Evolutionary conservation across 2,888 invertebrate species (phyloP), one percentile per base, ranked within the genome.

Genomic region (Lepetodrilus schrolli): DNA sequence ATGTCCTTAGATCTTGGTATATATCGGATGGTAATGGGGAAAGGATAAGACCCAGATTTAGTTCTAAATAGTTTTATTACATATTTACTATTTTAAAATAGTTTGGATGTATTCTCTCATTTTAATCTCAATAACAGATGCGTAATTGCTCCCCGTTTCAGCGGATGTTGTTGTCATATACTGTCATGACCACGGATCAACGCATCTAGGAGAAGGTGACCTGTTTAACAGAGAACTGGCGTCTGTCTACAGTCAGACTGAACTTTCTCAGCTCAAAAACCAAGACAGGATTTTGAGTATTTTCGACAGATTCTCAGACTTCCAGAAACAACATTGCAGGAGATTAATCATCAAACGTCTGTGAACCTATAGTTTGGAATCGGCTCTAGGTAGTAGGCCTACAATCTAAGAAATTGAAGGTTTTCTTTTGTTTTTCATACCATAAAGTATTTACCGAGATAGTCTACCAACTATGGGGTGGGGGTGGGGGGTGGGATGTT

Each of bases 311-410:
- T 34, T 58, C n/a, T 13, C 13, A 8, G 30, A 58, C 30, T 30
- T 7, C 13, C 36, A 70, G 50, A 30, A 50, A 3, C 34, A 50
- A 36, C 70, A 50, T 23, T 70, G 50, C 70, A 20, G 70, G 37
- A 20, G 50, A 13, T 17, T 34, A 36, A 70, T 50, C 20, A 70
- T 50, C 30, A 48, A 34, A 50, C 37, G 43, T n/a, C 47, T 68
- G 21, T n/a, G n/a, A n/a, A n/a, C n/a, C n/a, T n/a, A n/a, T n/a
- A n/a, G n/a, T n/a, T n/a, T n/a, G n/a, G n/a, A n/a, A n/a, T n/a
- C n/a, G n/a, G n/a, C n/a, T n/a, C n/a, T n/a, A n/a, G n/a, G n/a
- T n/a, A n/a, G n/a, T n/a, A n/a, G n/a, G n/a, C n/a, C n/a, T n/a
- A n/a, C n/a, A n/a, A n/a, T n/a, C n/a, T n/a, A n/a, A n/a, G n/a